Conservation (phyloP, 2,888 invertebrate genomes). For the Busseola fusca region DNA sequence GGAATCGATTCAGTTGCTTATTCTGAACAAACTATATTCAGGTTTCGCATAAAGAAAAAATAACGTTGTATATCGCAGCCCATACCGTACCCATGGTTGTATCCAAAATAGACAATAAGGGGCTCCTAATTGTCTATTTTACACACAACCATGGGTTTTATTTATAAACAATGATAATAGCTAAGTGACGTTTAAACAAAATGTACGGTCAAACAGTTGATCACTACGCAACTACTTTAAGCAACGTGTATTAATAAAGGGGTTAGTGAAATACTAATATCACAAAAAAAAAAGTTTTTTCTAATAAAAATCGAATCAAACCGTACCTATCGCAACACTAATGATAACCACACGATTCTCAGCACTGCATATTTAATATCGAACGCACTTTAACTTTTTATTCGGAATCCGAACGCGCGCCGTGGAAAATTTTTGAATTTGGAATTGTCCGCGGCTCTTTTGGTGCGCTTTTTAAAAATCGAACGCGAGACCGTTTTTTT, state of each 20-base stretch:
- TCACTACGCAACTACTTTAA: not conserved
- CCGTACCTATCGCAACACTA: conserved; percentile 50
- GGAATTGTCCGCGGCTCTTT: conserved; percentile 66
- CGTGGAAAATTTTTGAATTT: conserved; percentile 70
- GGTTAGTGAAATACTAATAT: not conserved
- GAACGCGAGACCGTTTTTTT: conserved; percentile 42
- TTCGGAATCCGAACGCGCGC: conserved; percentile 60
- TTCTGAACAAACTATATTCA: too few species aligned
- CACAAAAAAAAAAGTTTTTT: not conserved
- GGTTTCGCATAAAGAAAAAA: too few species aligned
- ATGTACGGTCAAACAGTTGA: not conserved
- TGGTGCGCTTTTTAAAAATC: conserved; percentile 63
- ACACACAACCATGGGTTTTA: not conserved
- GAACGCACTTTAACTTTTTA: conserved; percentile 63
- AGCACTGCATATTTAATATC: conserved; percentile 63
- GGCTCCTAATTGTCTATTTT: not conserved
- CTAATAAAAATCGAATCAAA: conserved; percentile 28
- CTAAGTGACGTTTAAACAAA: not conserved
- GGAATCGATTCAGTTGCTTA: too few species aligned
- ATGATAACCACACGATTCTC: conserved; percentile 53
- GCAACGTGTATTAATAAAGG: not conserved
- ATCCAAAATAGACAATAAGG: too few species aligned
- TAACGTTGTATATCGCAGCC: too few species aligned
- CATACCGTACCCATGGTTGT: too few species aligned
- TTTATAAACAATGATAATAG: not conserved